These are phyloP conservation scores for Megalopta genalis DNA, from an alignment of 1,140 invertebrate species.

Conservation along the genomic window DNA sequence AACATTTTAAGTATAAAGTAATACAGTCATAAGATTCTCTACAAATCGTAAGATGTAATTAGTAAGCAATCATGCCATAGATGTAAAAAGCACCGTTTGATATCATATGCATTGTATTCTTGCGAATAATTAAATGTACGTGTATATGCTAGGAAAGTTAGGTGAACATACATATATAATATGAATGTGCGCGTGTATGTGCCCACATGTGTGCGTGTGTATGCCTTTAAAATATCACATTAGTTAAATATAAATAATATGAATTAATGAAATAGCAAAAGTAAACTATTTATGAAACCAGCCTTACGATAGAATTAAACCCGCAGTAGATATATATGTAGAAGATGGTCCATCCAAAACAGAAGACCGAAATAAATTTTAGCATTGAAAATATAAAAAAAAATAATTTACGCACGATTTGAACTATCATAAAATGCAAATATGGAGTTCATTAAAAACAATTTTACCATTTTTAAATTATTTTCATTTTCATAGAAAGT, in stretches of 20 bases:
- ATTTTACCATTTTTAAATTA: neutral
- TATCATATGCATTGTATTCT: constrained; percentile 1
- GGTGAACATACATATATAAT: constrained; percentile 41
- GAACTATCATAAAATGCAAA: neutral
- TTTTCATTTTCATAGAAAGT: too few relatives aligned
- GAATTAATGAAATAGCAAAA: constrained; percentile 46
- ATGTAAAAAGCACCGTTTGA: constrained; percentile 2
- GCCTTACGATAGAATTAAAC: constrained; percentile 50
- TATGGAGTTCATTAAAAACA: neutral
- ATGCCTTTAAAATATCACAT: constrained; percentile 55
- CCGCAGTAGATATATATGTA: constrained; percentile 42
- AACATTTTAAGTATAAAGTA: constrained; percentile 9
- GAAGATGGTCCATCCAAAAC: constrained; percentile 4
- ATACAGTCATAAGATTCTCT: neutral
- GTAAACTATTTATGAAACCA: constrained; percentile 46
- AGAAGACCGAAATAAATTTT: neutral
- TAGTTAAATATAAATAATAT: constrained; percentile 52
- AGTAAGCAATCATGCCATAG: neutral
- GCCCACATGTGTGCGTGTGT: neutral
- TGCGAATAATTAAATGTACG: constrained; percentile 36
- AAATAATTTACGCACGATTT: neutral
- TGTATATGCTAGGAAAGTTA: constrained; percentile 44
- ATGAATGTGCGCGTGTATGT: constrained; percentile 14
- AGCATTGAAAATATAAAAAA: neutral
- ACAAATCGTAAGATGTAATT: constrained; percentile 1